These are phyloP conservation scores for Oeneis ivallda DNA, from an alignment of 2,888 invertebrate species.

Conservation along the genomic window DNA sequence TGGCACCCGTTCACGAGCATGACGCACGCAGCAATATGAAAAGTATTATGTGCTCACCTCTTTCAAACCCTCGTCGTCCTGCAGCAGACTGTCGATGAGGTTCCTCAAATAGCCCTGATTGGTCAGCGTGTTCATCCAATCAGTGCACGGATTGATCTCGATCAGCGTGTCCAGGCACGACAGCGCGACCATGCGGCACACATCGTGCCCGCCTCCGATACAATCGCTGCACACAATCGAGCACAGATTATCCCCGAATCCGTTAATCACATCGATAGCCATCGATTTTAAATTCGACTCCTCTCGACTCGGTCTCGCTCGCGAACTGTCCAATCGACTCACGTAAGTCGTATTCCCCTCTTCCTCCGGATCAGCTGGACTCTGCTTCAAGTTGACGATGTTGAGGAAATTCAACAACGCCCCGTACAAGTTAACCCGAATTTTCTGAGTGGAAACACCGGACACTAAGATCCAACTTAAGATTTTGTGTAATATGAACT, in stretches of 20 bases:
- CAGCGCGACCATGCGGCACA: conserved; percentile 93
- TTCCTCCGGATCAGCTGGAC: conserved; percentile 63
- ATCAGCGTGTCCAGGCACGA: conserved; percentile 90
- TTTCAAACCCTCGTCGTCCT: conserved; percentile 86
- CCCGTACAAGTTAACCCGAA: conserved; percentile 93
- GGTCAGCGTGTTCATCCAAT: conserved; percentile 71
- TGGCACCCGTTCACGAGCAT: no score
- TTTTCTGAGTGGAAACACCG: conserved; percentile 90
- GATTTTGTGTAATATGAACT: conserved; percentile 88
- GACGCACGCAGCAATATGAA: no score
- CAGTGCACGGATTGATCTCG: conserved; percentile 86
- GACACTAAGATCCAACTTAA: conserved; percentile 92
- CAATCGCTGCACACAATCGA: conserved; percentile 92
- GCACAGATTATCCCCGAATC: conserved; percentile 91
- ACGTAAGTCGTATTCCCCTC: conserved; percentile 80
- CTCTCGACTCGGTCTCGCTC: conserved; percentile 54
- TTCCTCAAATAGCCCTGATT: conserved; percentile 88
- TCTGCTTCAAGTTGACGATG: conserved; percentile 83
- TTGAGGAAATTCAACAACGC: conserved; percentile 90
- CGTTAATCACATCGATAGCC: conserved; percentile 79
- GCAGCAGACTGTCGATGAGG: conserved; percentile 89
- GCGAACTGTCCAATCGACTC: conserved; percentile 84
- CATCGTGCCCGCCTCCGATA: conserved; percentile 90
- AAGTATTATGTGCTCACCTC: conserved; percentile 54
- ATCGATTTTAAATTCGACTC: conserved; percentile 68